These are phyloP conservation scores for Tuberolachnus salignus DNA, from an alignment of 2,888 invertebrate genomes.

Conservation along the genomic window DNA sequence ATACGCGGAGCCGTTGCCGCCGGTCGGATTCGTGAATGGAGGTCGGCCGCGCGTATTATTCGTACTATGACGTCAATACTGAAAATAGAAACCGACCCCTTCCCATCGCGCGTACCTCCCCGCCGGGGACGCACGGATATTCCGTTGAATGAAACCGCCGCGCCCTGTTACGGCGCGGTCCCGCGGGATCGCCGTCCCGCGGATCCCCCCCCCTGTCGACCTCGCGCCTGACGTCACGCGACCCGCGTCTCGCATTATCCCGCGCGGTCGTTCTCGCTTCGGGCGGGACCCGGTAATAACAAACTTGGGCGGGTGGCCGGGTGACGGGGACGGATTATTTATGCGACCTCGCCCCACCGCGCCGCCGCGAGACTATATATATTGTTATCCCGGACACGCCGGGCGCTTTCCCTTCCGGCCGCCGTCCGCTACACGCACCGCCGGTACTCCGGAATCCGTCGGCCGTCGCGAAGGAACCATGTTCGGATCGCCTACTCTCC, in stretches of 20 bases:
- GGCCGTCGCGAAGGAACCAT: too few relatives aligned
- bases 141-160: conserved; percentile 45
- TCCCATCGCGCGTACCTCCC: too few relatives aligned
- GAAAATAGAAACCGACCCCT: conserved; percentile 40
- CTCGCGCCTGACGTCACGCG: conserved; percentile 24
- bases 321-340: conserved; percentile 14
- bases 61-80: conserved; percentile 41
- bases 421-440: too few relatives aligned
- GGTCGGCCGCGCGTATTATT: conserved; percentile 22
- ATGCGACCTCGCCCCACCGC: neutral
- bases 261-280: neutral
- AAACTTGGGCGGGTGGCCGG: too few relatives aligned
- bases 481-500: too few relatives aligned
- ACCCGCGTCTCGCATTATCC: neutral
- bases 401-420: too few relatives aligned
- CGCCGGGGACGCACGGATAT: neutral
- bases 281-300: too few relatives aligned
- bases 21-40: conserved; percentile 48
- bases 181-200: neutral
- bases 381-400: too few relatives aligned
- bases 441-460: too few relatives aligned
- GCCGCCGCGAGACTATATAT: too few relatives aligned
- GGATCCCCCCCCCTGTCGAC: neutral
- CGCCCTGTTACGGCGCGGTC: neutral
- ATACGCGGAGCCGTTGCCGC: neutral